phyloP scores from a whole-genome alignment of 2,888 invertebrate genomes.

The Geotrupes spiniger region DNA sequence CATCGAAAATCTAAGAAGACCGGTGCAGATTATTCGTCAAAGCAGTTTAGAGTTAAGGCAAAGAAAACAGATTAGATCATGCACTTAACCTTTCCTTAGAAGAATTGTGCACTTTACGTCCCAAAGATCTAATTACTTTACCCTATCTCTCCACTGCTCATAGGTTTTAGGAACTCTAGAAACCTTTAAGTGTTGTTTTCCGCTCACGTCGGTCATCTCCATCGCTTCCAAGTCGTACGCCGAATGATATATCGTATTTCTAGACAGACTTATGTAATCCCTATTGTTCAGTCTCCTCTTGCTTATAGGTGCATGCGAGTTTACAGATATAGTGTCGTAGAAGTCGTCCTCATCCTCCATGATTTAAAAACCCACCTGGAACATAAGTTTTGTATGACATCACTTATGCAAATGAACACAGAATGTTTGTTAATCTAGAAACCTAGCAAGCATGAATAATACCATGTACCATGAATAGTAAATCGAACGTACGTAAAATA shows the following conservation, averaged over 20 bases:
- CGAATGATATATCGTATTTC: conserved; percentile 61
- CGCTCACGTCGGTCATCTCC: conserved; percentile 13
- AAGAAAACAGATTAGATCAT: conserved; percentile 12
- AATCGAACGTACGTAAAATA: too few species aligned
- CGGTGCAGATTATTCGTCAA: conserved; percentile 23
- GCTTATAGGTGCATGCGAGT: conserved; percentile 35
- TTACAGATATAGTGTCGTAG: conserved; percentile 48
- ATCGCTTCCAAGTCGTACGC: conserved; percentile 54
- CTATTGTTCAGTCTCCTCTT: conserved; percentile 38
- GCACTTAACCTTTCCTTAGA: conserved; percentile 8
- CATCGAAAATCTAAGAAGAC: too few species aligned
- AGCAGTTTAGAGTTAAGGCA: conserved; percentile 38
- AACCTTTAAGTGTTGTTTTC: conserved; percentile 49
- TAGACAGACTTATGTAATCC: conserved; percentile 53
- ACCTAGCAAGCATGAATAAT: too few species aligned
- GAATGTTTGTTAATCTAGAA: too few species aligned
- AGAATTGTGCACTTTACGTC: conserved; percentile 6
- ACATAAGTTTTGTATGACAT: neutral
- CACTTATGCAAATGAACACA: too few species aligned
- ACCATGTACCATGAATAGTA: too few species aligned
- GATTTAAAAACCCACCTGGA: conserved; percentile 10
- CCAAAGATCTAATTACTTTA: conserved; percentile 39
- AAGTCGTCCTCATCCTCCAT: conserved; percentile 46
- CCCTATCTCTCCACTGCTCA: conserved; percentile 62
- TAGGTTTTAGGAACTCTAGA: conserved; percentile 57